Evolutionary conservation across 2,113 vertebrate genomes (phyloP).

Genomic region (Megaceryle torquata): DNA sequence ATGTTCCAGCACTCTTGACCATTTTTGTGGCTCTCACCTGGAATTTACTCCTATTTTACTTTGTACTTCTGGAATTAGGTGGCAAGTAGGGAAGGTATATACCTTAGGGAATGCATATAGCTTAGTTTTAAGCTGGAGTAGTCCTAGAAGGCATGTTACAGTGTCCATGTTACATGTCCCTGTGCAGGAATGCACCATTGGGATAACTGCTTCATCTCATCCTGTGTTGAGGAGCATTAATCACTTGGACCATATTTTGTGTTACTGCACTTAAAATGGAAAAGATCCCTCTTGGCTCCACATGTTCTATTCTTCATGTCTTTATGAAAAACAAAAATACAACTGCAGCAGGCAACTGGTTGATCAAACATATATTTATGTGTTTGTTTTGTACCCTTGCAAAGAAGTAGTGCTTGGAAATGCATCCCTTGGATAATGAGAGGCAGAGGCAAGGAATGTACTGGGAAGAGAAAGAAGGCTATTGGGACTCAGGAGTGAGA

Average conservation of each 20-base stretch:
- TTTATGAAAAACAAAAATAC: neutral
- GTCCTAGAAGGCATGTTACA: neutral
- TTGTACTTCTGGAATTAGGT: neutral
- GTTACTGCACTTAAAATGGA: neutral
- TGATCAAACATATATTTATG: neutral
- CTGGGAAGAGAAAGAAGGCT: neutral
- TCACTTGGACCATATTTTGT: neutral
- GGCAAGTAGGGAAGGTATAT: neutral
- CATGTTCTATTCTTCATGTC: neutral
- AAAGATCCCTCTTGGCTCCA: neutral
- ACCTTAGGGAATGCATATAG: neutral
- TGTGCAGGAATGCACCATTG: neutral
- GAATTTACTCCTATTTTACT: neutral
- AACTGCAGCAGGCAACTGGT: neutral
- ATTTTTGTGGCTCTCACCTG: too few relatives aligned
- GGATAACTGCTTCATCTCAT: neutral
- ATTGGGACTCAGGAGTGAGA: neutral
- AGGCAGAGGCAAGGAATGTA: neutral
- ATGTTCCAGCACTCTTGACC: too few relatives aligned
- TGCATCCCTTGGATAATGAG: neutral
- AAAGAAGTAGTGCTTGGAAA: neutral
- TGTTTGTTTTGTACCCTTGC: neutral
- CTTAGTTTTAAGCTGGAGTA: neutral
- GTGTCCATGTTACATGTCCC: too few relatives aligned
- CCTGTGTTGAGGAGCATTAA: neutral